Conservation (phyloP, 2,113 vertebrate genomes). For the Pycnonotus jocosus region DNA sequence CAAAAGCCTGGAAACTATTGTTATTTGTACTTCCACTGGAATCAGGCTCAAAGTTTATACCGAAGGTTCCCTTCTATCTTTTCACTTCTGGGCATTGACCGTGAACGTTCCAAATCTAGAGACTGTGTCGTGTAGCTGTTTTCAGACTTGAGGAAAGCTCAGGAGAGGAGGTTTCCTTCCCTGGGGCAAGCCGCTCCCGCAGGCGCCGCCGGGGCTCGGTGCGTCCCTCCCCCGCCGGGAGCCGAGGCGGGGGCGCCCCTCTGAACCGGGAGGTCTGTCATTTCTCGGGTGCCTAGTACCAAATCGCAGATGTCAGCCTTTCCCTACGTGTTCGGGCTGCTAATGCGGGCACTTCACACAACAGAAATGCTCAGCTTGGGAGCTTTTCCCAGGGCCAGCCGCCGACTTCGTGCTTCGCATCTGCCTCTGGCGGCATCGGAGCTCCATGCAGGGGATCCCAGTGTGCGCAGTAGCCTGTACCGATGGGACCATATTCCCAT, state of each 20-base stretch:
- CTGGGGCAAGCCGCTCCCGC: not conserved
- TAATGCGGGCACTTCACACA: slow-evolving; percentile 68
- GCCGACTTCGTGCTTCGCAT: not conserved
- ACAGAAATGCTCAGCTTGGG: slow-evolving; percentile 61
- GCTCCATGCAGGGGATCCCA: not conserved
- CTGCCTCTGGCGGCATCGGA: not conserved
- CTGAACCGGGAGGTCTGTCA: slow-evolving; percentile 20
- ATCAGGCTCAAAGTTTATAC: not conserved
- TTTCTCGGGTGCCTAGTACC: slow-evolving; percentile 43
- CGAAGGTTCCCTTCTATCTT: not conserved
- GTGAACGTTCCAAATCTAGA: not conserved
- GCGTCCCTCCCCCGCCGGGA: not conserved
- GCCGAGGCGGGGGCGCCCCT: not conserved
- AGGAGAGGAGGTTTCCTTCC: not conserved
- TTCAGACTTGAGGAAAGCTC: not conserved
- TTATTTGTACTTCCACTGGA: not conserved
- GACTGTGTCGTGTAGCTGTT: not conserved
- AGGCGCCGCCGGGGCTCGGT: not conserved
- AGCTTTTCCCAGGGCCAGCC: slow-evolving; percentile 59
- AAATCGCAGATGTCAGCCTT: slow-evolving; percentile 65
- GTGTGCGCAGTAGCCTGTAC: not conserved
- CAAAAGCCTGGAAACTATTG: not conserved
- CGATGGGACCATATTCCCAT: too few species aligned
- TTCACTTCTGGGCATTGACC: not conserved
- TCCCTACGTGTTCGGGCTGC: slow-evolving; percentile 74